These are phyloP conservation scores for Oncorhynchus clarkii DNA, from an alignment of 2,113 vertebrate species.

Conservation along the genomic window DNA sequence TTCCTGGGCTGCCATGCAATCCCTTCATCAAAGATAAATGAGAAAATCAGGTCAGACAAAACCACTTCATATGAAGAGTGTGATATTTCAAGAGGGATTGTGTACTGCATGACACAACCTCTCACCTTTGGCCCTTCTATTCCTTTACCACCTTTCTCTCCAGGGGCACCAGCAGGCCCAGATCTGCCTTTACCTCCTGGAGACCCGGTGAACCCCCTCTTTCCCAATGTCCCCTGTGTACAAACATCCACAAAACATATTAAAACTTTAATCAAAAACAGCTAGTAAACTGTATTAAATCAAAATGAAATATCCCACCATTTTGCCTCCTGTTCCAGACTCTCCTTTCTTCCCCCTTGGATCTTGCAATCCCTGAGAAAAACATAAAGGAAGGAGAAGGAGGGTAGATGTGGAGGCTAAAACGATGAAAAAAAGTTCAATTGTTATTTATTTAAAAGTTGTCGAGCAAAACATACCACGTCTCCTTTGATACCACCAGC, in stretches of 20 bases:
- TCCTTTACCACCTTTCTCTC: slow-evolving; percentile 60
- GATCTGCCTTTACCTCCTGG: slow-evolving; percentile 59
- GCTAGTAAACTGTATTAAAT: not conserved
- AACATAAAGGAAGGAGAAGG: not conserved
- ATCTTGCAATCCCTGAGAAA: slow-evolving; percentile 57
- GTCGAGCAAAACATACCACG: slow-evolving; percentile 39
- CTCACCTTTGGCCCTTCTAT: slow-evolving; percentile 62
- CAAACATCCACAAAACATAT: not conserved
- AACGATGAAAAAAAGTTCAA: not conserved
- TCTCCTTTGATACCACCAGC: slow-evolving; percentile 50
- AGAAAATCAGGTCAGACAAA: not conserved
- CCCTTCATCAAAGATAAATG: slow-evolving; percentile 55
- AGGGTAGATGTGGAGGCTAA: not conserved
- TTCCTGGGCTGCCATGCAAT: slow-evolving; percentile 42
- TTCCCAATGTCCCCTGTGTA: slow-evolving; percentile 58
- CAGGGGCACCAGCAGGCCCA: slow-evolving; percentile 60
- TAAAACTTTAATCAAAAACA: not conserved
- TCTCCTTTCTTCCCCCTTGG: slow-evolving; percentile 60
- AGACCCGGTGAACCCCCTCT: slow-evolving; percentile 52
- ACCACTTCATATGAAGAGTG: not conserved
- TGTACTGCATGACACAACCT: not conserved
- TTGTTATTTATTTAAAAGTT: not conserved
- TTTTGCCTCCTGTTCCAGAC: slow-evolving; percentile 42
- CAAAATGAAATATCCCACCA: slow-evolving; percentile 39
- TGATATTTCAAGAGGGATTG: not conserved